These are phyloP conservation scores for Vireo griseus DNA, from an alignment of 2,797 vertebrate genomes.

Conservation along the genomic window DNA sequence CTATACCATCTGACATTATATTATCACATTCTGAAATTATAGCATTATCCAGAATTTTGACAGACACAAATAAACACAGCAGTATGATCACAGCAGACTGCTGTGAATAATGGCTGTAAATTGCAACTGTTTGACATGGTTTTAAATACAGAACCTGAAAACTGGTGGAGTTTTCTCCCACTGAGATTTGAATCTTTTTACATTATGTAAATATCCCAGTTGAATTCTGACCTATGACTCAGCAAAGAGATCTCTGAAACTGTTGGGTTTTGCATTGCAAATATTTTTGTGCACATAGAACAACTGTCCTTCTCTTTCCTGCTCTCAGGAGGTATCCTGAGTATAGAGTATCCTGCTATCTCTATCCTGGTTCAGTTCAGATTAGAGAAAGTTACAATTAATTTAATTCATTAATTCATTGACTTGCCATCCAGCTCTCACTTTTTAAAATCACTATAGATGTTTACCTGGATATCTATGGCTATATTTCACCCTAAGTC, in stretches of 20 bases:
- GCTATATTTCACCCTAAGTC: not conserved
- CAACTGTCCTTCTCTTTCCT: not conserved
- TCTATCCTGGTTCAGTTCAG: not conserved
- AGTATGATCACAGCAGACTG: not conserved
- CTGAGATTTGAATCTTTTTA: not conserved
- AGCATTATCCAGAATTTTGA: not conserved
- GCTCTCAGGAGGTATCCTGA: too few relatives aligned
- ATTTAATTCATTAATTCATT: not conserved
- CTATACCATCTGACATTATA: not conserved
- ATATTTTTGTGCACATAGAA: not conserved
- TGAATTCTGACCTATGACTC: not conserved
- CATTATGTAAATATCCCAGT: not conserved
- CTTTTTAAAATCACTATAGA: not conserved
- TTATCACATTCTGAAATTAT: not conserved
- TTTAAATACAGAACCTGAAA: not conserved
- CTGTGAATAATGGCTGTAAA: not conserved
- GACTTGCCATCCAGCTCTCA: not conserved
- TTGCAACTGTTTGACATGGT: not conserved
- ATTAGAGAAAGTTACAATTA: not conserved
- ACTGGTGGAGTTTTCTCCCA: not conserved
- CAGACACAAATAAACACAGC: not conserved
- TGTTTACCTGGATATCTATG: not conserved
- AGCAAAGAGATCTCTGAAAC: not conserved
- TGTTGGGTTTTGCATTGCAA: not conserved
- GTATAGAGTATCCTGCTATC: too few relatives aligned